Evolutionary conservation across 2,113 vertebrate species (phyloP).

Genomic region (Saccopteryx leptura): DNA sequence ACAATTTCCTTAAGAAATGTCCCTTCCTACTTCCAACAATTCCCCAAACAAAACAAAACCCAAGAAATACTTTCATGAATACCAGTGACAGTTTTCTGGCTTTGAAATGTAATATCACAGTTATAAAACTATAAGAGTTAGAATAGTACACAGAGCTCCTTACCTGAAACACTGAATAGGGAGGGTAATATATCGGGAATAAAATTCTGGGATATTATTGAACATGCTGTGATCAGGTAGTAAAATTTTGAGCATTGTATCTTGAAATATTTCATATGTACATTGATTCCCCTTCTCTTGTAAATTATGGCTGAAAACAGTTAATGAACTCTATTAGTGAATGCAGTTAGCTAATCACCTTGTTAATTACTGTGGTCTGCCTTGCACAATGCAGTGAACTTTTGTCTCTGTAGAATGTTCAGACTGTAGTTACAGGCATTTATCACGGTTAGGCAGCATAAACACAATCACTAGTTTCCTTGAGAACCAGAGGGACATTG

Average conservation of each 20-base stretch:
- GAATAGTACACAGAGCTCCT: not conserved
- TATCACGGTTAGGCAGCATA: not conserved
- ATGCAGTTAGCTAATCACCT: not conserved
- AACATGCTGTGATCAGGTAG: not conserved
- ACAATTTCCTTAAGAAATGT: not conserved
- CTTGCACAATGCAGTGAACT: not conserved
- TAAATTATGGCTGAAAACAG: conserved; percentile 38
- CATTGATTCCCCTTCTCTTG: not conserved
- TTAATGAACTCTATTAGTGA: not conserved
- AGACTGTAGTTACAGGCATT: not conserved
- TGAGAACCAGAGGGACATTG: not conserved
- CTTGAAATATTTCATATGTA: not conserved
- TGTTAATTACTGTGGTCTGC: conserved; percentile 38
- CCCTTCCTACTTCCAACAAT: not conserved
- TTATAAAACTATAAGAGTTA: not conserved
- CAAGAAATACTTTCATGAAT: not conserved
- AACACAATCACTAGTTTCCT: not conserved
- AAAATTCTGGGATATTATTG: not conserved
- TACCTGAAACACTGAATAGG: not conserved
- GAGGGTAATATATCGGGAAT: not conserved
- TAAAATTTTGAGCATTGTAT: not conserved
- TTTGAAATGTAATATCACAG: conserved; percentile 50
- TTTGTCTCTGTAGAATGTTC: conserved; percentile 5
- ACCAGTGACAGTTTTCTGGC: conserved; percentile 7
- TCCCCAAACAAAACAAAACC: not conserved